These are phyloP conservation scores for Semaprochilodus insignis DNA, from an alignment of 2,797 vertebrate species.

Conservation along the genomic window DNA sequence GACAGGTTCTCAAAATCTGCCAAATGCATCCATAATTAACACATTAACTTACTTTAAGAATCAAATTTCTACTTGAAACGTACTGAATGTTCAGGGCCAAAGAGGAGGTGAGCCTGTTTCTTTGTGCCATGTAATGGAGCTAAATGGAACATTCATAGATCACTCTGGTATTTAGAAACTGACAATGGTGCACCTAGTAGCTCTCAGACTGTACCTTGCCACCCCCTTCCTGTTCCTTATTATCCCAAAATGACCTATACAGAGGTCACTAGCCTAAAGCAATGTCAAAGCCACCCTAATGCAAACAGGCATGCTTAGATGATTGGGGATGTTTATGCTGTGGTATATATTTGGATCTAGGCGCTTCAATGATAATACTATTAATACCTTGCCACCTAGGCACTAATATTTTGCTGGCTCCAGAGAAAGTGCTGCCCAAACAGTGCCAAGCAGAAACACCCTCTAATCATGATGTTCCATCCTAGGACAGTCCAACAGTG, in stretches of 20 bases:
- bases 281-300: not conserved
- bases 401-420: not conserved
- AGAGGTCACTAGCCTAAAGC: not conserved
- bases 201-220: not conserved
- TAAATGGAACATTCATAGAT: not conserved
- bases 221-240: not conserved
- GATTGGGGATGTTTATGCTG: not conserved
- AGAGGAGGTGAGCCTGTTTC: not conserved
- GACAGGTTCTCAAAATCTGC: too few relatives aligned
- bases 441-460: not conserved
- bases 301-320: not conserved
- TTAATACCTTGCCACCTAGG: not conserved
- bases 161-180: not conserved
- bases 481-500: conserved; percentile 16
- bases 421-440: not conserved
- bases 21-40: too few relatives aligned
- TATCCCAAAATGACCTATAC: not conserved
- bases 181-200: not conserved
- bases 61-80: not conserved
- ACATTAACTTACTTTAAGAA: not conserved
- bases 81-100: not conserved
- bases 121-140: not conserved
- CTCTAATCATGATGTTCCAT: conserved; percentile 19
- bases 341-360: not conserved
- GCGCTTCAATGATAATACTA: not conserved